These are phyloP conservation scores for Drosophila malerkotliana DNA, from an alignment of 1,140 invertebrate species.

Conservation along the genomic window DNA sequence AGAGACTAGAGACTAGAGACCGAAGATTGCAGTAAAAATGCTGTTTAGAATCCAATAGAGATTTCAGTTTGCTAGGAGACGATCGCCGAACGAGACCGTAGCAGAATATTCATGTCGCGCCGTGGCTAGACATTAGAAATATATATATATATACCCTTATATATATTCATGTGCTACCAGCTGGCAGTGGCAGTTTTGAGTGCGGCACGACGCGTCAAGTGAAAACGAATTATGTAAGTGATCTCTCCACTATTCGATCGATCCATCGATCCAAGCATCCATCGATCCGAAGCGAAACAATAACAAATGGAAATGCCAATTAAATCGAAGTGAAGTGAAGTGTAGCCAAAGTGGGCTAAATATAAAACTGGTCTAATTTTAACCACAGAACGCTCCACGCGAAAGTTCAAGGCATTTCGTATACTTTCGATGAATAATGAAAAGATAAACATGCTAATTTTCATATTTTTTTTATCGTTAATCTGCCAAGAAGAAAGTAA, in stretches of 20 bases:
- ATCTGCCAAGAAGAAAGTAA: conserved; percentile 9
- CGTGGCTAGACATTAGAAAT: conserved; percentile 41
- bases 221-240: conserved; percentile 75
- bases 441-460: conserved; percentile 23
- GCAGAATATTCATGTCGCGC: conserved; percentile 71
- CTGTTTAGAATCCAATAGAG: conserved; percentile 61
- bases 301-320: conserved; percentile 31
- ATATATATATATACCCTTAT: conserved; percentile 54
- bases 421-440: conserved; percentile 43
- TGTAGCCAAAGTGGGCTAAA: conserved; percentile 49
- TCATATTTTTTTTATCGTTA: conserved; percentile 16
- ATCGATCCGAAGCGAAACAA: conserved; percentile 17
- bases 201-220: conserved; percentile 65
- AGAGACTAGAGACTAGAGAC: conserved; percentile 7
- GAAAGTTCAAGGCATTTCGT: conserved; percentile 60
- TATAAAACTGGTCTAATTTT: conserved; percentile 64
- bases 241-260: conserved; percentile 17
- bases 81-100: conserved; percentile 79
- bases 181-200: conserved; percentile 73
- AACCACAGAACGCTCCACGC: conserved; percentile 33
- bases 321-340: conserved; percentile 33
- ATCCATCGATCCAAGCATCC: neutral
- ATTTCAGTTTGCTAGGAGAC: conserved; percentile 81
- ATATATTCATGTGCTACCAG: conserved; percentile 67
- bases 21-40: conserved; percentile 65